Percentiles rank a stretch among this genome's conserved stretches.
Evolutionary conservation across 1,140 invertebrate genomes (phyloP).

Genomic region (Plectrocnemia conspersa): DNA sequence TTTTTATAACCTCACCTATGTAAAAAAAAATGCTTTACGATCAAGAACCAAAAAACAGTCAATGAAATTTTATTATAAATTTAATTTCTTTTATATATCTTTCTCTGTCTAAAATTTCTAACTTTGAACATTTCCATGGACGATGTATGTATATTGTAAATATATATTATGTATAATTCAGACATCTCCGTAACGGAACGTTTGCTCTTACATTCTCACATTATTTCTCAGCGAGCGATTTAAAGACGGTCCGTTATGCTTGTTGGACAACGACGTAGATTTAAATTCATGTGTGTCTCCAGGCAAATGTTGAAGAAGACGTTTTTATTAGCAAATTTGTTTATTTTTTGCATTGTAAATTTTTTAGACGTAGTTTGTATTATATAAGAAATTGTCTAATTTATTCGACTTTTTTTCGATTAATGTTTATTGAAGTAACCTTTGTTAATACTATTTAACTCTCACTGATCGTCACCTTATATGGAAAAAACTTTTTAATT

Average conservation of each 20-base stretch:
- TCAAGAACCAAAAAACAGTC: no score
- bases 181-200: background rate
- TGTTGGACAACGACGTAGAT: background rate
- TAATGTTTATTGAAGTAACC: constrained; percentile 2
- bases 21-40: no score
- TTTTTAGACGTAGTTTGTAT: constrained; percentile 23
- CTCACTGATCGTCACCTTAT: background rate
- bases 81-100: background rate
- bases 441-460: background rate
- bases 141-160: no score
- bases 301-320: constrained; percentile 10
- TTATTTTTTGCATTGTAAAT: constrained; percentile 12
- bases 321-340: constrained; percentile 11
- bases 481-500: background rate
- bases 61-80: background rate
- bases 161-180: background rate
- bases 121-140: no score
- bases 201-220: background rate
- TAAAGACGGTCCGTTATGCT: background rate
- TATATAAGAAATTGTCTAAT: constrained; percentile 21
- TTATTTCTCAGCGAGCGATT: background rate
- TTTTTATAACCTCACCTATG: no score
- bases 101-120: constrained; percentile 6
- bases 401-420: constrained; percentile 3
- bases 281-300: background rate